Evolutionary conservation across 2,113 vertebrate species (phyloP).

Genomic region (Dunckerocampus dactyliophorus): DNA sequence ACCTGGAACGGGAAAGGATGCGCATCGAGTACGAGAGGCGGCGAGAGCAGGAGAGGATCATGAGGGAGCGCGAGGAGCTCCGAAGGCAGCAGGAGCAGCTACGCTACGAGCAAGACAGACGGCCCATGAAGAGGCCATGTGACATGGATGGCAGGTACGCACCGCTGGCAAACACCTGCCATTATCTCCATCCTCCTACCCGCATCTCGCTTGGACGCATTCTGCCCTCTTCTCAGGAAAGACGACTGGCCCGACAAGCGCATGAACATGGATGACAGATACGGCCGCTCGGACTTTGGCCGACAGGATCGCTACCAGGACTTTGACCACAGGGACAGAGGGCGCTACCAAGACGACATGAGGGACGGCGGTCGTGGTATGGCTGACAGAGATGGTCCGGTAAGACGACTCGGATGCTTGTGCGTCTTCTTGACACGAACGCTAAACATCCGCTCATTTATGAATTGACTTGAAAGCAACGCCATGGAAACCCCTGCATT

Average conservation of each 20-base stretch:
- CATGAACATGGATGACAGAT: slow-evolving; percentile 81
- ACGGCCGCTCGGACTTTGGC: slow-evolving; percentile 77
- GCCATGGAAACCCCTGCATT: too few relatives aligned
- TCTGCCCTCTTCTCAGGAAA: slow-evolving; percentile 63
- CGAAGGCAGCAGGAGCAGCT: slow-evolving; percentile 91
- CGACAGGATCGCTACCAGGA: slow-evolving; percentile 87
- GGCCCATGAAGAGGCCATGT: slow-evolving; percentile 81
- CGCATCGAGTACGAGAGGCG: slow-evolving; percentile 89
- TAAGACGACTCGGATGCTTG: slow-evolving; percentile 24
- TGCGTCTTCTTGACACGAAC: too few relatives aligned
- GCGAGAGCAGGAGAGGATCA: slow-evolving; percentile 91
- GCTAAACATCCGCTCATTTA: not conserved
- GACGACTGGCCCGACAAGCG: slow-evolving; percentile 92
- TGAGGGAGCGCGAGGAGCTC: slow-evolving; percentile 89
- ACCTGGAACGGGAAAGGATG: slow-evolving; percentile 86
- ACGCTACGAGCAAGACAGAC: slow-evolving; percentile 86
- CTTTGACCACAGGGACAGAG: slow-evolving; percentile 86
- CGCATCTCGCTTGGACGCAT: too few relatives aligned
- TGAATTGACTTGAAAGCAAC: not conserved
- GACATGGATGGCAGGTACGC: slow-evolving; percentile 81
- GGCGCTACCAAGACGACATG: slow-evolving; percentile 82
- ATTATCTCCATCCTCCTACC: too few relatives aligned
- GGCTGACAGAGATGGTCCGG: slow-evolving; percentile 75
- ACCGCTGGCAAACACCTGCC: too few relatives aligned
- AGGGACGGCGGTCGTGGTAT: slow-evolving; percentile 79